Conservation (phyloP, 2,113 vertebrate genomes). For the Carassius gibelio region DNA sequence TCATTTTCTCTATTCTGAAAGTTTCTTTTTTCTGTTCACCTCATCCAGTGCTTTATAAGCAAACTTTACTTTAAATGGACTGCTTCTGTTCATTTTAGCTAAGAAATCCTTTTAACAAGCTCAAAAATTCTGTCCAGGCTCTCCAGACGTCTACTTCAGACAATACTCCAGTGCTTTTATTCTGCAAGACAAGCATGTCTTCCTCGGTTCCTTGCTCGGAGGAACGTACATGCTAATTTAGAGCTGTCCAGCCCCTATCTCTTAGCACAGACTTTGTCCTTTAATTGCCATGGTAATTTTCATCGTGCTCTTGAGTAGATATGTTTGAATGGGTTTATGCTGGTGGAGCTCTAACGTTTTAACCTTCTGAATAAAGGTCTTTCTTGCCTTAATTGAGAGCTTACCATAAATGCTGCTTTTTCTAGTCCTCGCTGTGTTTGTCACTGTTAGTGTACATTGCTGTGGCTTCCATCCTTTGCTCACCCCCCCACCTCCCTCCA, state of each 20-base stretch:
- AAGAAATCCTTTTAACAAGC: conserved; percentile 33
- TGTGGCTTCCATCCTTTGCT: neutral
- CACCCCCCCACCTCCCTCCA: neutral
- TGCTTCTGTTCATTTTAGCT: neutral
- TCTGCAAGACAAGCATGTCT: conserved; percentile 24
- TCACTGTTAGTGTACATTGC: neutral
- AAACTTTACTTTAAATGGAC: conserved; percentile 2
- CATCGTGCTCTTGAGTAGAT: conserved; percentile 5
- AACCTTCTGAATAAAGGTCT: neutral
- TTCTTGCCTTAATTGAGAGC: conserved; percentile 11
- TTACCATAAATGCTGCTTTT: neutral
- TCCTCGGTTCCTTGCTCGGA: neutral
- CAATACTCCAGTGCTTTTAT: conserved; percentile 24
- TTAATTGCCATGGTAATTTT: conserved; percentile 34
- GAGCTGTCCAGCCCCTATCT: conserved; percentile 12
- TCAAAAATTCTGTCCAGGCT: neutral
- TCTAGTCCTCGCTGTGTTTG: neutral
- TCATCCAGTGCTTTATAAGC: conserved; percentile 15
- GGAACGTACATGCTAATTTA: conserved; percentile 34
- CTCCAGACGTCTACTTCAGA: conserved; percentile 21
- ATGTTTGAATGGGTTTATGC: conserved; percentile 32
- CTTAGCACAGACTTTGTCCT: neutral
- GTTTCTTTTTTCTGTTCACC: conserved; percentile 7
- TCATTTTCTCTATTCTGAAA: neutral
- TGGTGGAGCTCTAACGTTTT: neutral